phyloP scores from a whole-genome alignment of 2,888 invertebrate species.

The Mythimna loreyi region DNA sequence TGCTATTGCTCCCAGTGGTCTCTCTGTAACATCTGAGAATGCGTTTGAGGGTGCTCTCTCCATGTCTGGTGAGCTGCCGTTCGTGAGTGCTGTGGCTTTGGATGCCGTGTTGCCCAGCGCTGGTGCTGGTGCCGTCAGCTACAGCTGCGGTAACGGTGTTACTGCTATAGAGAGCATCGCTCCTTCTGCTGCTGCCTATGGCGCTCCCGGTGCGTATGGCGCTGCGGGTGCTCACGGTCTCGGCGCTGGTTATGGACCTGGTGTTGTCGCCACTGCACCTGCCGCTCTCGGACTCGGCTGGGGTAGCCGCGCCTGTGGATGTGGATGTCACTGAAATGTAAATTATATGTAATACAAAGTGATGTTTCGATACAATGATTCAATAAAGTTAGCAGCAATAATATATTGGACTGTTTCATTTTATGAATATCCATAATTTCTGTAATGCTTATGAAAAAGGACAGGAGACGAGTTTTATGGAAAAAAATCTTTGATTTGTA shows the following conservation, averaged over 20 bases:
- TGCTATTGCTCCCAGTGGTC: constrained; percentile 5
- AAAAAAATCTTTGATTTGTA: too few species aligned
- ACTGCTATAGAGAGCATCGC: constrained; percentile 47
- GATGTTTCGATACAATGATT: neutral
- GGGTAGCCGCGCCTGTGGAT: constrained; percentile 30
- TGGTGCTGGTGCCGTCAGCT: constrained; percentile 71
- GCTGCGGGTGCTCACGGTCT: constrained; percentile 4
- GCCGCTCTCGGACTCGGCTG: constrained; percentile 11
- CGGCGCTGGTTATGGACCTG: constrained; percentile 15
- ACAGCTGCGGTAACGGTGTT: constrained; percentile 72
- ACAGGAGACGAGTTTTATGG: too few species aligned
- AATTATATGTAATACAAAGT: neutral
- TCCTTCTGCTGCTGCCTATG: constrained; percentile 17
- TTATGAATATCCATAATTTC: too few species aligned
- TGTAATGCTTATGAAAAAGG: too few species aligned
- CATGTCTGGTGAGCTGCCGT: constrained; percentile 74
- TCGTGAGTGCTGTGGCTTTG: constrained; percentile 73
- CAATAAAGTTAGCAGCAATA: neutral
- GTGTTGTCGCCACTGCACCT: constrained; percentile 11
- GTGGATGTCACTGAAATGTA: neutral
- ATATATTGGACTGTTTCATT: too few species aligned
- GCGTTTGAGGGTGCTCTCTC: constrained; percentile 64
- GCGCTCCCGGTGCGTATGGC: neutral
- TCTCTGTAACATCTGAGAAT: constrained; percentile 25
- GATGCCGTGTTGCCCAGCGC: constrained; percentile 72